Conservation (phyloP, 2,888 invertebrate species). For the Pollenia griseotomentosa region DNA sequence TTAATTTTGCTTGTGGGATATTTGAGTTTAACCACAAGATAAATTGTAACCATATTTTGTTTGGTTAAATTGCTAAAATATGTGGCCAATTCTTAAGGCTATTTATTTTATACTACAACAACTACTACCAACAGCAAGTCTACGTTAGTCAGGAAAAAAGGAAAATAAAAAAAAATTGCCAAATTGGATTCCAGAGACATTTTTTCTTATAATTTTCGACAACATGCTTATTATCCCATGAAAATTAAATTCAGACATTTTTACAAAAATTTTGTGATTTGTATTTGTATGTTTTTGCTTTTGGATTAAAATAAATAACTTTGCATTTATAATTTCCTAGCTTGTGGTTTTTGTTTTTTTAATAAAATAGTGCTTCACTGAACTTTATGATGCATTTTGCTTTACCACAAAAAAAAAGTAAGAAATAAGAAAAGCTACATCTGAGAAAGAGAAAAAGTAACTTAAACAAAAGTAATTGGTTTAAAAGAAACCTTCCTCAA, state of each 20-base stretch:
- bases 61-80: conserved; percentile 66
- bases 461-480: too few species aligned
- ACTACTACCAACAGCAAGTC: not conserved
- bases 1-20: conserved; percentile 24
- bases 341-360: too few species aligned
- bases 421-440: too few species aligned
- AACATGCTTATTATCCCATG: not conserved
- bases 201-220: not conserved
- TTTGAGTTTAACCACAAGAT: conserved; percentile 66
- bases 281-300: too few species aligned
- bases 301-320: too few species aligned
- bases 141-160: not conserved
- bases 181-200: not conserved
- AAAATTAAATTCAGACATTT: not conserved
- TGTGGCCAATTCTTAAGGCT: conserved; percentile 66
- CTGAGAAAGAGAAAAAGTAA: too few species aligned
- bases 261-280: not conserved
- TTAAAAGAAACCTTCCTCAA: too few species aligned
- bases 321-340: too few species aligned
- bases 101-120: conserved; percentile 53
- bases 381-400: too few species aligned
- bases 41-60: conserved; percentile 66
- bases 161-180: not conserved
- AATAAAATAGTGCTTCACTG: too few species aligned
- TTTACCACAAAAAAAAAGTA: too few species aligned